Conservation (phyloP, 2,888 invertebrate genomes). For the Drosophila cyrtoloma region DNA sequence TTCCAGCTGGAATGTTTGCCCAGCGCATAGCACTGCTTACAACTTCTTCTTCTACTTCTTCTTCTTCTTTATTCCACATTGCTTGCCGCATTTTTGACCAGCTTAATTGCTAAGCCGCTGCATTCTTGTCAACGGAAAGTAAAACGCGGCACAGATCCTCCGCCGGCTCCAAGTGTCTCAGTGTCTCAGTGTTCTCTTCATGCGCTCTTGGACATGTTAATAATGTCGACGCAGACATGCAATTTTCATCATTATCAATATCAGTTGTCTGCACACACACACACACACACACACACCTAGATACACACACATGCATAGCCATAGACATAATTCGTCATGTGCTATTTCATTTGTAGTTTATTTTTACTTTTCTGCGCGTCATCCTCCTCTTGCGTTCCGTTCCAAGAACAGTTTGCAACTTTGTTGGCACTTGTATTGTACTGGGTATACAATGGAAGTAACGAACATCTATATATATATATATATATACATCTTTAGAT, state of each 20-base stretch:
- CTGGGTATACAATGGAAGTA: constrained; percentile 3
- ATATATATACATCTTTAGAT: neutral
- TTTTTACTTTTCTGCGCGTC: constrained; percentile 27
- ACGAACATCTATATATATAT: neutral
- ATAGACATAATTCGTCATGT: constrained; percentile 61
- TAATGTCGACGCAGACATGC: constrained; percentile 61
- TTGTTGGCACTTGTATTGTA: constrained; percentile 29
- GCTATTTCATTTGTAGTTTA: constrained; percentile 66
- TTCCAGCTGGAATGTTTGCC: constrained; percentile 43
- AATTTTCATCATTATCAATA: constrained; percentile 61
- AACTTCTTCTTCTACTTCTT: constrained; percentile 15
- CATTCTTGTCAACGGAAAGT: constrained; percentile 63
- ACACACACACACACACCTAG: neutral
- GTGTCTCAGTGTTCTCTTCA: constrained; percentile 26
- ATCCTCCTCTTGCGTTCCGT: constrained; percentile 51
- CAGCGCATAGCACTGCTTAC: constrained; percentile 28
- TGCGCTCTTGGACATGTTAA: constrained; percentile 74
- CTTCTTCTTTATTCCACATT: constrained; percentile 4
- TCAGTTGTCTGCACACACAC: constrained; percentile 43
- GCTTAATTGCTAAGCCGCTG: constrained; percentile 54
- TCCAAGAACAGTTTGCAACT: constrained; percentile 65
- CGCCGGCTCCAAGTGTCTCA: neutral
- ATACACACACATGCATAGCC: neutral
- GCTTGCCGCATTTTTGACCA: constrained; percentile 60
- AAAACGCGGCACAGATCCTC: constrained; percentile 65